Percentiles rank a stretch among this genome's conserved stretches.
Evolutionary conservation across 2,888 invertebrate species (phyloP).

Genomic region (Lampropteryx suffumata): DNA sequence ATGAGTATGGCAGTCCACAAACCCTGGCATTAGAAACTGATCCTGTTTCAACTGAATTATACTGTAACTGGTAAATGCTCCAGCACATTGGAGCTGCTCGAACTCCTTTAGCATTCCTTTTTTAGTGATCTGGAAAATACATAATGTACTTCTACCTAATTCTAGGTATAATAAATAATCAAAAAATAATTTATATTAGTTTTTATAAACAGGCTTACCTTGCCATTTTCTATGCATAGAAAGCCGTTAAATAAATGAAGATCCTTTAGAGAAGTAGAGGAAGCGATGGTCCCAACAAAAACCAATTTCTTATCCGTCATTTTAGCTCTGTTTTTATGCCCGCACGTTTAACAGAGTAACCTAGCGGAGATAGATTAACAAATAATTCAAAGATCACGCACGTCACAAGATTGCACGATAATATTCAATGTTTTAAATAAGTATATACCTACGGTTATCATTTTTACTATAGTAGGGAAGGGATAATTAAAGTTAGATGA

Average conservation of each 20-base stretch:
- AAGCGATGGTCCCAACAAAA: conserved; percentile 59
- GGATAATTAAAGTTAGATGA: too few species aligned
- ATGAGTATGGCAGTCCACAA: conserved; percentile 95
- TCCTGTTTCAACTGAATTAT: conserved; percentile 48
- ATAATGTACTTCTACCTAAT: too few species aligned
- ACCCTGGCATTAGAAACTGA: conserved; percentile 93
- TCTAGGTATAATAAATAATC: too few species aligned
- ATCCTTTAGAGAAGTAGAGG: conserved; percentile 48
- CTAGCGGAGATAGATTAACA: too few species aligned
- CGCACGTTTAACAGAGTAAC: too few species aligned
- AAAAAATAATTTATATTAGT: too few species aligned
- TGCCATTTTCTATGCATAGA: conserved; percentile 82
- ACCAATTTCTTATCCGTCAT: conserved; percentile 53
- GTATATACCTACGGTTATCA: too few species aligned
- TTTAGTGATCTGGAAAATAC: conserved; percentile 57
- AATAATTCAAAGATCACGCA: too few species aligned
- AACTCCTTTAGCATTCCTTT: conserved; percentile 51
- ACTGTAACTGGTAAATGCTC: conserved; percentile 42
- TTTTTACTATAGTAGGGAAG: too few species aligned
- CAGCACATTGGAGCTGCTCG: conserved; percentile 36
- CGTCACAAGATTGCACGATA: too few species aligned
- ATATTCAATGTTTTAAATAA: too few species aligned
- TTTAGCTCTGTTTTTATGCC: conserved; percentile 21
- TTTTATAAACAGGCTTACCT: too few species aligned
- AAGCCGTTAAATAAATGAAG: conserved; percentile 73